Evolutionary conservation across 2,113 vertebrate genomes (phyloP).

Genomic region (Pristiophorus japonicus): DNA sequence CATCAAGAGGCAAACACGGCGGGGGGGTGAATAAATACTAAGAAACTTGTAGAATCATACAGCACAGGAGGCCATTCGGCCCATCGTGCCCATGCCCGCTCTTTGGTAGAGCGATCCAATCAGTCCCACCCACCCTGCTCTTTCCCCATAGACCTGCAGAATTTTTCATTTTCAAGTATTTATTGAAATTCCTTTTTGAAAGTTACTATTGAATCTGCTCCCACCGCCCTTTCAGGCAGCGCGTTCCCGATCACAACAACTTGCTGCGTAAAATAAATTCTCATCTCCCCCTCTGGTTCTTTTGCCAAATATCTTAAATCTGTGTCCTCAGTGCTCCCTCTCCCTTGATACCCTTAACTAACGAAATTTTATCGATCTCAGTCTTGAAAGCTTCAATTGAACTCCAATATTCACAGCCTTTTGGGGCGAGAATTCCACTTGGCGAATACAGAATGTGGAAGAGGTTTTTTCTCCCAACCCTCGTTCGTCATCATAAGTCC

Average conservation of each 20-base stretch:
- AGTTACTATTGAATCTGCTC: not conserved
- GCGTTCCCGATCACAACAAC: not conserved
- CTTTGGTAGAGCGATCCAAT: not conserved
- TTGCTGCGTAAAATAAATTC: not conserved
- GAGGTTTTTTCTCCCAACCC: not conserved
- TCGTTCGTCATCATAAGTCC: not conserved
- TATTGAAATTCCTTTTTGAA: not conserved
- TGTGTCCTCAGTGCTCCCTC: not conserved
- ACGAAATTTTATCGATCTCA: not conserved
- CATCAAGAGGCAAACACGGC: too few relatives aligned
- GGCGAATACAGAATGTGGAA: not conserved
- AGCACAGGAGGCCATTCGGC: not conserved
- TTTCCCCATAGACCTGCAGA: not conserved
- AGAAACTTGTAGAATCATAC: too few relatives aligned
- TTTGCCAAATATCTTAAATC: not conserved
- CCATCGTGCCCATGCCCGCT: not conserved
- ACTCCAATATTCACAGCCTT: not conserved
- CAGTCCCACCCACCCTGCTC: not conserved
- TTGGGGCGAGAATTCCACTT: not conserved
- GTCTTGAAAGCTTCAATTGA: not conserved
- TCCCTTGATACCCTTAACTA: not conserved
- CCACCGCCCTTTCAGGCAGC: not conserved
- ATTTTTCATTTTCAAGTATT: not conserved
- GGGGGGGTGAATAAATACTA: too few relatives aligned
- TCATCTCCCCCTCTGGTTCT: not conserved